Evolutionary conservation across 2,797 vertebrate species (phyloP).

Genomic region (Antennarius maculatus): DNA sequence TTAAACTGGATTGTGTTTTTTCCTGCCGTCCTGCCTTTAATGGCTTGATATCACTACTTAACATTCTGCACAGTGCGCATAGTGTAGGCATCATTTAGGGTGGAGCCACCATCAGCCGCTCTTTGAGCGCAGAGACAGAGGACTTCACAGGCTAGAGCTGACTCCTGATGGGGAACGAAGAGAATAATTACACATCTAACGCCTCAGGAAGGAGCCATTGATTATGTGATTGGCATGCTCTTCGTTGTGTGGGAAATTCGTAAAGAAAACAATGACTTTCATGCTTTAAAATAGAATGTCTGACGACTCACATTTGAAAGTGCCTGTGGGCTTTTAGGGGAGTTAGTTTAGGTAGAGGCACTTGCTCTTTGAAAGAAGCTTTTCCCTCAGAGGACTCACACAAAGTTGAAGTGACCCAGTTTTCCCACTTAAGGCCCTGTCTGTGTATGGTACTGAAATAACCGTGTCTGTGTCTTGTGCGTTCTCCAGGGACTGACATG

Average conservation of each 20-base stretch:
- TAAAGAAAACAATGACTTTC: constrained; percentile 82
- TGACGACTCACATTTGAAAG: constrained; percentile 76
- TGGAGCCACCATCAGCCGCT: constrained; percentile 80
- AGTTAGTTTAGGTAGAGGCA: constrained; percentile 82
- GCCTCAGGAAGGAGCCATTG: constrained; percentile 76
- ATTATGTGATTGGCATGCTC: constrained; percentile 81
- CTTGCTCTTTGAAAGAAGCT: constrained; percentile 83
- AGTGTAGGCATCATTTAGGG: constrained; percentile 83
- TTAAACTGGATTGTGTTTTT: constrained; percentile 85
- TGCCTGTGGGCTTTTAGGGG: constrained; percentile 78
- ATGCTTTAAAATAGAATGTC: constrained; percentile 76
- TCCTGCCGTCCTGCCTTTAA: constrained; percentile 84
- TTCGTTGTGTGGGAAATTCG: constrained; percentile 78
- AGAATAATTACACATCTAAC: constrained; percentile 83
- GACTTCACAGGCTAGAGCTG: constrained; percentile 78
- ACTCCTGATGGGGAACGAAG: constrained; percentile 81
- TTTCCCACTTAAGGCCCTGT: constrained; percentile 83
- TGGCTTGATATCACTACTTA: constrained; percentile 85
- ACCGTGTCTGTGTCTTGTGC: constrained; percentile 77
- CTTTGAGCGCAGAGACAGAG: constrained; percentile 79
- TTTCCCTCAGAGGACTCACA: constrained; percentile 81
- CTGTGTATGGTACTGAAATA: constrained; percentile 81
- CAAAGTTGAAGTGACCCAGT: constrained; percentile 85
- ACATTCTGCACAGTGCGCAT: constrained; percentile 80
- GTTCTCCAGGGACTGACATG: constrained; percentile 93